Base-by-base conservation (phyloP, 1,140 invertebrate genomes). In the Hyphantria cunea region DNA sequence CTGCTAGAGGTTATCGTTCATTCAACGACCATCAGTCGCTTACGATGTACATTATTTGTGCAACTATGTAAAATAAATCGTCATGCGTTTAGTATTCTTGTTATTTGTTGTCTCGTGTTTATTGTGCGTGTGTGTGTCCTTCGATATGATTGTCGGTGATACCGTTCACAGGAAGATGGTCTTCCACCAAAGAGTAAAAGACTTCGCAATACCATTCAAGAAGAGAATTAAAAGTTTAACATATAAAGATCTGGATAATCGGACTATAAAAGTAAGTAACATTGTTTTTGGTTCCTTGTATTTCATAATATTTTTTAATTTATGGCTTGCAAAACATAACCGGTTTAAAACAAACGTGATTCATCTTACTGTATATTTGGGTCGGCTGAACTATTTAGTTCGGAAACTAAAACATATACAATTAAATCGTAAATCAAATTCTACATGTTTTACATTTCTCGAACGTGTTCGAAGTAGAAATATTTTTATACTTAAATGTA, bases 101-200 rank as follows among this genome's bases (percentile, higher is more conserved):
- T 45, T 85, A 66, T 50, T 82, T 51, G 56, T 75, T 13, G 64
- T 72, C 47, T 61, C 60, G 48, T 68, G 71, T 80, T 66, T 81
- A 65, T 68, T 79, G 72, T 81, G 74, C 64, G 61, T 70, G 67
- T 84, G 80, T 74, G 64, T 66, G 14, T 64, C 63, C 47, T 80
- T 53, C 64, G 88, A 90, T 59, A 90, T 90, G 86, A 83, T 89
- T 42, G 69, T 86, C 12, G 88, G 88, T 33, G 88, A 90, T 41
- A 89, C 82, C 0, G 84, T 90, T 64, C 86, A 89, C 53, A 83
- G 85, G 60, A 90, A 89, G 71, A 88, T 90, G 88, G 85, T 90
- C 37, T 90, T 90, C 63, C 88, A 90, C 48, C 84, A 90, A 55
- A 83, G 88, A 48, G 78, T 90, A 8, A 90, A 90, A 64, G 84